Evolutionary conservation across 2,797 vertebrate species (phyloP).

Genomic region (Eutrigla gurnardus): DNA sequence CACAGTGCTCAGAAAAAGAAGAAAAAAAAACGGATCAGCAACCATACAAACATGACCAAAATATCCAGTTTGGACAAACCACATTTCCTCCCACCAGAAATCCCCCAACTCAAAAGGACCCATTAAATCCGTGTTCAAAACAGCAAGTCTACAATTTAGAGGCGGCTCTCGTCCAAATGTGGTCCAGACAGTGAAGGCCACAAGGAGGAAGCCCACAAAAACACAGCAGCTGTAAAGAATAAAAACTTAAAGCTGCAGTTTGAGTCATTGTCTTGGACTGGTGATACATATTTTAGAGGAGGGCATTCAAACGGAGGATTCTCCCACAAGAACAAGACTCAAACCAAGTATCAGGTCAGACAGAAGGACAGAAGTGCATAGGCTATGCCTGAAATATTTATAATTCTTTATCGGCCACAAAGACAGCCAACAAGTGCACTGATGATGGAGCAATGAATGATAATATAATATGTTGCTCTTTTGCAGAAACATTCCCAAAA

Average conservation of each 20-base stretch:
- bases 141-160: slow-evolving; percentile 76
- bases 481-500: slow-evolving; percentile 18
- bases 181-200: slow-evolving; percentile 79
- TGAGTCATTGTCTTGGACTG: slow-evolving; percentile 55
- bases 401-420: slow-evolving; percentile 35
- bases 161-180: slow-evolving; percentile 75
- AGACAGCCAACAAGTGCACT: slow-evolving; percentile 38
- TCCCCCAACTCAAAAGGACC: slow-evolving; percentile 70
- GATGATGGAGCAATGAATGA: slow-evolving; percentile 35
- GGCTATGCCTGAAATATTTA: slow-evolving; percentile 17
- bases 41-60: slow-evolving; percentile 63
- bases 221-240: slow-evolving; percentile 79
- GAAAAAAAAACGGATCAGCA: slow-evolving; percentile 57
- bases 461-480: slow-evolving; percentile 25
- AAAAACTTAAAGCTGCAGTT: slow-evolving; percentile 62
- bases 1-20: slow-evolving; percentile 52
- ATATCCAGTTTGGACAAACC: slow-evolving; percentile 70
- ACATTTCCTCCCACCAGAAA: slow-evolving; percentile 66
- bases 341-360: background rate
- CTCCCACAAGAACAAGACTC: slow-evolving; percentile 10
- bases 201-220: slow-evolving; percentile 78
- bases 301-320: slow-evolving; percentile 41
- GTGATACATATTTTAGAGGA: slow-evolving; percentile 47
- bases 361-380: background rate
- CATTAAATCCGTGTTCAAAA: slow-evolving; percentile 77